These are phyloP conservation scores for Plebejus melissa DNA, from an alignment of 2,888 invertebrate genomes.

Conservation along the genomic window DNA sequence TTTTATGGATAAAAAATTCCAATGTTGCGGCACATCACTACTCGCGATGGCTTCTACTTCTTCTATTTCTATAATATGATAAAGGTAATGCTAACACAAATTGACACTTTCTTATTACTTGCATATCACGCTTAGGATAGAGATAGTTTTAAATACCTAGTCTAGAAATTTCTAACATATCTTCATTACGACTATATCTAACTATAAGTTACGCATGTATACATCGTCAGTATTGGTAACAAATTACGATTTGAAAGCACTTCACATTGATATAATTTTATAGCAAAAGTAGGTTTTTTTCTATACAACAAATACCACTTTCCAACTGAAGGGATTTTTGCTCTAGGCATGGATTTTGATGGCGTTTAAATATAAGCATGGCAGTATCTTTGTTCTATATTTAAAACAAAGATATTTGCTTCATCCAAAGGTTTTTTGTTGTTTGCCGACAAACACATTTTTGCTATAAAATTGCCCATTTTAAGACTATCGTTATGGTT, in stretches of 20 bases:
- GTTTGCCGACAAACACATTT: background rate
- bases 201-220: conserved; percentile 28
- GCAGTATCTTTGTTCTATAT: background rate
- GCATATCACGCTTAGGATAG: conserved; percentile 68
- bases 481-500: conserved; percentile 1
- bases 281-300: background rate
- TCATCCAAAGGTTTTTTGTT: background rate
- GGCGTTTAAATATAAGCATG: background rate
- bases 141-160: conserved; percentile 54
- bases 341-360: background rate
- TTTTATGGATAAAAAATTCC: conserved; percentile 4
- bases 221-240: conserved; percentile 14
- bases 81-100: conserved; percentile 56
- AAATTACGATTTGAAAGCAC: conserved; percentile 32
- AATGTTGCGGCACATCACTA: background rate
- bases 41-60: conserved; percentile 3
- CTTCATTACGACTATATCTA: conserved; percentile 35
- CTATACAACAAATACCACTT: background rate
- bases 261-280: background rate
- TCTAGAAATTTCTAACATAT: conserved; percentile 60
- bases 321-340: too few relatives aligned
- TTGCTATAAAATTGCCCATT: conserved; percentile 14
- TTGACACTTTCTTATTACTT: conserved; percentile 53
- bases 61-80: conserved; percentile 29
- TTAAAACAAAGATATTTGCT: background rate